A percentile compares a stretch with the other conserved stretches of the same genome.
These are phyloP conservation scores for Condylura cristata DNA, from an alignment of 2,113 vertebrate species.

Conservation along the genomic window DNA sequence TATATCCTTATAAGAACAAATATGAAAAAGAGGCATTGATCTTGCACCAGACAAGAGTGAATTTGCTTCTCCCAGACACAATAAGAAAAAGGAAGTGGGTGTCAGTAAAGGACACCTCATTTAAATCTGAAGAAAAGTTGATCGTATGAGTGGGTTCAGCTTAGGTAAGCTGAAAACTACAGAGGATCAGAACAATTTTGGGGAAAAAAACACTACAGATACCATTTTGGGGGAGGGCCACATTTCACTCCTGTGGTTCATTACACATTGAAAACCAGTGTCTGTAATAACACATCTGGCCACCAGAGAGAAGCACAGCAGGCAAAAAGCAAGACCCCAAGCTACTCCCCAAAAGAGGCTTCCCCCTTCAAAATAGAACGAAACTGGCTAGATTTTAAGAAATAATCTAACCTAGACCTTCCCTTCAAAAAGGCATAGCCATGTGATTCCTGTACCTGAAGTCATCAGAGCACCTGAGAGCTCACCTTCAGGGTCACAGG, in stretches of 20 bases:
- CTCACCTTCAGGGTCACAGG: background rate
- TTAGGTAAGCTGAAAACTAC: background rate
- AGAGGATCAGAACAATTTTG: background rate
- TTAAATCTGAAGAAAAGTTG: background rate
- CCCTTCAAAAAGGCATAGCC: background rate
- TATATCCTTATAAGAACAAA: background rate
- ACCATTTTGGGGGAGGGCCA: background rate
- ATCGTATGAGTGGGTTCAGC: background rate
- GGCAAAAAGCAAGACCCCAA: background rate
- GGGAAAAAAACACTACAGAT: background rate
- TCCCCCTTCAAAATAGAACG: background rate
- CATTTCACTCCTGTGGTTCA: background rate
- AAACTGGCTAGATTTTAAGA: background rate
- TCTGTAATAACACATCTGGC: background rate
- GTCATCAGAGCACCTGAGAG: background rate
- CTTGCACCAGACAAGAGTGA: background rate
- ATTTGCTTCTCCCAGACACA: background rate
- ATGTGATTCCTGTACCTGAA: background rate
- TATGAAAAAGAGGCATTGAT: background rate
- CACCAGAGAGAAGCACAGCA: background rate
- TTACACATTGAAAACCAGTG: background rate
- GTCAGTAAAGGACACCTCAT: background rate
- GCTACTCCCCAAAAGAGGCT: background rate
- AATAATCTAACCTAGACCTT: background rate
- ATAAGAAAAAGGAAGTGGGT: background rate